phyloP scores from a whole-genome alignment of 2,113 vertebrate genomes.

The Nibea coibor region DNA sequence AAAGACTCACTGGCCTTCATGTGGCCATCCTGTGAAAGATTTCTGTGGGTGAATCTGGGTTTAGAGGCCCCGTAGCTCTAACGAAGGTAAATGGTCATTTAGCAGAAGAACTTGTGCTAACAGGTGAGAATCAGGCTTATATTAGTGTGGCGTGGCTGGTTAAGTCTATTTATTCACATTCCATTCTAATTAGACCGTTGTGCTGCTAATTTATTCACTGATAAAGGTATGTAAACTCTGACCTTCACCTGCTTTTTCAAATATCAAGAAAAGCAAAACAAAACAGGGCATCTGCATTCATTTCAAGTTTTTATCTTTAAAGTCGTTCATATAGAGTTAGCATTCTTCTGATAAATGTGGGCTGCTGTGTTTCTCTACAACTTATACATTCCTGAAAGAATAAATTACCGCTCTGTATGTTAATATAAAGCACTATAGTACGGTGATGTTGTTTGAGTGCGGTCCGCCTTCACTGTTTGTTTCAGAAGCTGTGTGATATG shows the following conservation, averaged over 20 bases:
- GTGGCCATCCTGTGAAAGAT: no score
- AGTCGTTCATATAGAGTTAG: not conserved
- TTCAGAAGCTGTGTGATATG: conserved; percentile 8
- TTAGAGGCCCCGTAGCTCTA: no score
- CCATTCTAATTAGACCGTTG: not conserved
- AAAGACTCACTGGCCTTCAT: no score
- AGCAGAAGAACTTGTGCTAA: not conserved
- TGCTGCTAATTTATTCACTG: not conserved
- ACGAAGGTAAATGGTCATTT: not conserved
- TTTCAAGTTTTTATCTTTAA: not conserved
- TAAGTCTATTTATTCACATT: not conserved
- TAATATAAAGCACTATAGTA: not conserved
- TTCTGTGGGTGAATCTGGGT: no score
- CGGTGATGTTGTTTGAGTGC: conserved; percentile 21
- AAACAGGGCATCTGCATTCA: not conserved
- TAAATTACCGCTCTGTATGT: not conserved
- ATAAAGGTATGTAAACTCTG: not conserved
- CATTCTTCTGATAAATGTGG: not conserved
- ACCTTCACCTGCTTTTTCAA: not conserved
- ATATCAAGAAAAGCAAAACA: not conserved
- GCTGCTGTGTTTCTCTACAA: not conserved
- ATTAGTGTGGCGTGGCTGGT: no score
- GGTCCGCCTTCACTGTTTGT: conserved; percentile 8
- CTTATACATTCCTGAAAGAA: not conserved
- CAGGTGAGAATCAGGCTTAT: not conserved